Evolutionary conservation across 2,113 vertebrate genomes (phyloP), one percentile per base, ranked within the genome.

Genomic region (Cavia porcellus): DNA sequence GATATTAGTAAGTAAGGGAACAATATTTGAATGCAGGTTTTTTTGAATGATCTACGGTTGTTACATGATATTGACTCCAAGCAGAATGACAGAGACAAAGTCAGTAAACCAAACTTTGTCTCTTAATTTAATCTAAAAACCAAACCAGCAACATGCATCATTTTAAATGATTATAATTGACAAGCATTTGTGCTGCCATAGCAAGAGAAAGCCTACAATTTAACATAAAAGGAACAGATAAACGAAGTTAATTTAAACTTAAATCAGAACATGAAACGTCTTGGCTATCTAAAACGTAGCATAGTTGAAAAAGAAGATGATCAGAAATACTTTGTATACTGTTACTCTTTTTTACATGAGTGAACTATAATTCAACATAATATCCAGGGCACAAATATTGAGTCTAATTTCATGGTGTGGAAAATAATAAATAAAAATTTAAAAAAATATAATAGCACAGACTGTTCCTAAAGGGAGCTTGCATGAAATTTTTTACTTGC

Each of bases 261-360:
- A 94, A 94, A 86, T 87, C 32, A 72, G 25, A 95, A 89, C 42
- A 95, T 80, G 92, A 61, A 83, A 28, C 24, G 75, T 62, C 30
- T 86, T 94, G 85, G 7, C 10, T 57, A 32, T 68, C 81, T 94
- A 35, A 80, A 92, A 96, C 95, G 38, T 50, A 59, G 45, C 38
- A 62, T 2, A 90, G 24, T 62, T 89, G 72, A 74, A 47, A 83
- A 57, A 66, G 28, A 86, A 88, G 14, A n/a, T 12, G 84, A 75
- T 3, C 55, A 85, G 24, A 24, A 82, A 82, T 45, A 90, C 7
- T 62, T 82, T 57, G 12, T 74, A n/a, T 25, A n/a, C 35, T 52
- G 75, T 59, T 94, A 45, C 19, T 57, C 11, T 77, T 82, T 9
- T 90, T 83, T 57, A 74, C 85, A 89, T 64, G 7, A n/a, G 24